Conservation (phyloP, 2,797 vertebrate genomes). For the Acanthornis magna region DNA sequence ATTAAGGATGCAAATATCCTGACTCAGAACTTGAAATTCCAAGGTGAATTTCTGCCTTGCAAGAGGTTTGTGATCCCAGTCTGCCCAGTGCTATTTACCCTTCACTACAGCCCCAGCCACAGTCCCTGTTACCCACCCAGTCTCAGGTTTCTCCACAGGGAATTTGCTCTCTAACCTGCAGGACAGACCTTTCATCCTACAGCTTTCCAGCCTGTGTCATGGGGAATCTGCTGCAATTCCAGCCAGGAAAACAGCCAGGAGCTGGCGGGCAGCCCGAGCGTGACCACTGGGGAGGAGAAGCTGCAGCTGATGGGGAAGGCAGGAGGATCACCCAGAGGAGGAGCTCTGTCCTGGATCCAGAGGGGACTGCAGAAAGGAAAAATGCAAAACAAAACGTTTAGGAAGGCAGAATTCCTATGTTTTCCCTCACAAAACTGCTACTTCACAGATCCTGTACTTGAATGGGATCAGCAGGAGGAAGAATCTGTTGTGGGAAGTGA, state of each 20-base stretch:
- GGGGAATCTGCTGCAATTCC: background rate
- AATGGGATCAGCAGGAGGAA: background rate
- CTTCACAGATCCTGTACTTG: background rate
- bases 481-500: rapidly evolving
- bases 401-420: rapidly evolving
- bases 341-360: background rate
- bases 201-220: background rate
- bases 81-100: background rate
- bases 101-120: background rate
- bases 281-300: background rate
- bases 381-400: background rate
- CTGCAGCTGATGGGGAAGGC: background rate
- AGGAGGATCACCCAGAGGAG: background rate
- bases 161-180: background rate
- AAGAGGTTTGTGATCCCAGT: background rate
- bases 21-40: background rate
- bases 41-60: background rate
- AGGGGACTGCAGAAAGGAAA: background rate
- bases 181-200: too few relatives aligned
- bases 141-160: rapidly evolving
- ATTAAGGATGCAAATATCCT: background rate
- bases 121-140: rapidly evolving
- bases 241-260: background rate
- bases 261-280: rapidly evolving
- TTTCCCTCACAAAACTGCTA: rapidly evolving